Conservation (phyloP, 2,888 invertebrate genomes). For the Cataglyphis livida region DNA sequence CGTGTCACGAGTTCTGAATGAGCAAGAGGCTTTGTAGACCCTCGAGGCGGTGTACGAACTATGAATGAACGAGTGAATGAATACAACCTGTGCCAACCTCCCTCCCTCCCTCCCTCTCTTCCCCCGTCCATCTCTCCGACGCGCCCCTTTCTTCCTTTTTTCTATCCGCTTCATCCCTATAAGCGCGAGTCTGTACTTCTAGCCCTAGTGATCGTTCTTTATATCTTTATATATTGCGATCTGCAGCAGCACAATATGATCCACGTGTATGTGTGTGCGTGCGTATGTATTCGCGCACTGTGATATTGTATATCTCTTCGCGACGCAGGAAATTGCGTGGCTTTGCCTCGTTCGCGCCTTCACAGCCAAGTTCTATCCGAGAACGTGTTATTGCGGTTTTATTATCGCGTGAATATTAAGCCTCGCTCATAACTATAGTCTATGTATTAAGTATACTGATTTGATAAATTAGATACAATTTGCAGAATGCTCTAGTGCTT, state of each 20-base stretch:
- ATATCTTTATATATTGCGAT: conserved; percentile 39
- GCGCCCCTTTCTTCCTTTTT: conserved; percentile 56
- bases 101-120: background rate
- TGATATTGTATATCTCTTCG: background rate
- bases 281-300: conserved; percentile 38
- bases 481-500: background rate
- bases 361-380: conserved; percentile 8
- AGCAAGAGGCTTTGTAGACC: conserved; percentile 76
- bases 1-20: conserved; percentile 80
- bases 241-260: conserved; percentile 52
- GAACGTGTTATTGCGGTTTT: conserved; percentile 12
- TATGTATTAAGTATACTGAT: conserved; percentile 2
- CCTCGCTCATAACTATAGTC: conserved; percentile 4
- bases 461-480: conserved; percentile 1
- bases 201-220: conserved; percentile 49
- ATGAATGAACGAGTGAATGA: conserved; percentile 82
- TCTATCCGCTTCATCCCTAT: conserved; percentile 62
- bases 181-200: conserved; percentile 50
- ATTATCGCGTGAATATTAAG: conserved; percentile 31
- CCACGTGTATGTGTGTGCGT: background rate
- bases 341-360: conserved; percentile 35
- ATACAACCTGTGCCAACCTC: conserved; percentile 82
- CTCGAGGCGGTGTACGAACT: conserved; percentile 76
- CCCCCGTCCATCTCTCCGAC: background rate
- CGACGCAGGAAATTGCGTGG: conserved; percentile 26